Evolutionary conservation across 1,140 invertebrate genomes (phyloP), one percentile per base, ranked within the genome.

Genomic region (Sarcophaga peregrina): DNA sequence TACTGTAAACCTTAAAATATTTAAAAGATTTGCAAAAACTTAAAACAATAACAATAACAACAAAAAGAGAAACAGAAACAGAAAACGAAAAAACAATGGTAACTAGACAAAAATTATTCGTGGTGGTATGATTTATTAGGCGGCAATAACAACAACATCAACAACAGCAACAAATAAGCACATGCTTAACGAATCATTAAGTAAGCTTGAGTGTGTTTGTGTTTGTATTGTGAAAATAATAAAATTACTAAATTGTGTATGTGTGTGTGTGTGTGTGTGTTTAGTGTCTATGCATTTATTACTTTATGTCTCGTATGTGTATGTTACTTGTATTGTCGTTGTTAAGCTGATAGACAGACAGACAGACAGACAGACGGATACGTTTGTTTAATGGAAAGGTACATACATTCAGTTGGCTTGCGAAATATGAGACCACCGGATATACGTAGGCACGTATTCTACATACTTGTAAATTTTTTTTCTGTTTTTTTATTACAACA

Each of bases 341-440:
- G 25, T 37, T 37, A 37, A 37, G 25, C 25, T 37, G 25, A 37
- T 4, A 37, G 25, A 37, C 25, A 37, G 25, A 37, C 25, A 37
- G 25, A 37, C 25, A 37, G 25, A 37, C 25, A 37, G 1, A 37
- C 25, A 37, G 25, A 37, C 25, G 25, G 25, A 37, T 37, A 37
- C 25, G 25, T 37, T 37, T 47, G 75, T 78, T 50, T 78, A 68
- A 68, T 17, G n/a, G n/a, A 68, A 20, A 68, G 62, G 75, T 52
- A 37, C 25, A 37, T 37, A 37, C 25, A 50, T 78, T 78, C 47
- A 20, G 47, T 78, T 78, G 17, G 48, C 75, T 78, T 78, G 75
- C 75, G 75, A 78, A 78, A 78, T 78, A 78, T 78, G 75, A 78
- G 75, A 78, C 75, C 75, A 78, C 75, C 75, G 75, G 75, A 78